These are phyloP conservation scores for Adoxophyes honmai DNA, from an alignment of 1,140 invertebrate species.

Conservation along the genomic window DNA sequence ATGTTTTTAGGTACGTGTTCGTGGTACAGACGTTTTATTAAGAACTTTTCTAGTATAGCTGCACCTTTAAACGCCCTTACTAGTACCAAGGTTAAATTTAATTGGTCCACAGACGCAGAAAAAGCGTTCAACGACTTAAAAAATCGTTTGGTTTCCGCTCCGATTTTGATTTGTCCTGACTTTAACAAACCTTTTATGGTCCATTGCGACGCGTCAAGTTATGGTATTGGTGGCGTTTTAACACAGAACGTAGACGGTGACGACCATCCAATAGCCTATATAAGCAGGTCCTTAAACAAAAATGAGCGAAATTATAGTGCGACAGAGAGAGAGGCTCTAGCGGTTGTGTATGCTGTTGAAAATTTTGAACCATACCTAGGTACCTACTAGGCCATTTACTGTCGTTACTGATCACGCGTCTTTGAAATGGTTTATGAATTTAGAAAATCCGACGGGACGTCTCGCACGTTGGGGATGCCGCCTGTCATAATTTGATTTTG, in stretches of 20 bases:
- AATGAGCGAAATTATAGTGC: constrained; percentile 31
- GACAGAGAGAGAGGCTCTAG: constrained; percentile 30
- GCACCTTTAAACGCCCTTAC: no score
- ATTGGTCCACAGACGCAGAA: constrained; percentile 29
- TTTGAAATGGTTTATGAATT: constrained; percentile 39
- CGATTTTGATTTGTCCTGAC: constrained; percentile 27
- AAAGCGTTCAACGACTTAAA: constrained; percentile 29
- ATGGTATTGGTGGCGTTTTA: constrained; percentile 28
- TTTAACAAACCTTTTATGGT: constrained; percentile 27
- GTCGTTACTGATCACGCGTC: constrained; percentile 14
- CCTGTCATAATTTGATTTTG: not conserved
- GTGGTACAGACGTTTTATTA: no score
- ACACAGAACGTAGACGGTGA: constrained; percentile 24
- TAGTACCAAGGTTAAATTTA: constrained; percentile 24
- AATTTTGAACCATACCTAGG: constrained; percentile 35
- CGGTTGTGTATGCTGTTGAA: constrained; percentile 26
- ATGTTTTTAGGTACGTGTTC: no score
- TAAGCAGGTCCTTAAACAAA: constrained; percentile 25
- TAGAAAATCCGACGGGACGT: constrained; percentile 56
- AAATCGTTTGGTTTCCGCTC: constrained; percentile 18
- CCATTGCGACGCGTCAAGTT: constrained; percentile 29
- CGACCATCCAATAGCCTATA: constrained; percentile 32
- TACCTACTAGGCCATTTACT: constrained; percentile 15
- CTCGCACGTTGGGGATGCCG: constrained; percentile 57
- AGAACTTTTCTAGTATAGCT: no score